phyloP scores from a whole-genome alignment of 2,888 invertebrate species.

The Troilus luridus region DNA sequence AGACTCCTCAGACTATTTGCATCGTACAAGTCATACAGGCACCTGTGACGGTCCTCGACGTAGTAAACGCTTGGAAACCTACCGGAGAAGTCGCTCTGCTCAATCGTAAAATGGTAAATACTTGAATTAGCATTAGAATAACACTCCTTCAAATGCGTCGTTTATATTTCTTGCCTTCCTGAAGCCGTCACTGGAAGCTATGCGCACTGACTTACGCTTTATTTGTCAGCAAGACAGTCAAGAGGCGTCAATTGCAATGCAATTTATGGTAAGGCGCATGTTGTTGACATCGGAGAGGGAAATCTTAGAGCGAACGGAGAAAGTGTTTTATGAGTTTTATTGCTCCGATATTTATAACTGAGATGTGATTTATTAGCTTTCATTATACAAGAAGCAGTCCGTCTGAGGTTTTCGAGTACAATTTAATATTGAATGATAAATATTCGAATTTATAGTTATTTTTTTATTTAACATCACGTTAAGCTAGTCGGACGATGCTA shows the following conservation, averaged over 20 bases:
- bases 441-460: no score
- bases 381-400: not conserved
- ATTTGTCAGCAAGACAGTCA: not conserved
- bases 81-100: not conserved
- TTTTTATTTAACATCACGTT: no score
- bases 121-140: conserved; percentile 11
- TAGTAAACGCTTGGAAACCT: not conserved
- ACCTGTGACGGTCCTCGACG: not conserved
- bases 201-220: not conserved
- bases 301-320: not conserved
- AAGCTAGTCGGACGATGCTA: no score
- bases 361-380: not conserved
- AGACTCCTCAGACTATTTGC: not conserved
- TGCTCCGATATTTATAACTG: not conserved
- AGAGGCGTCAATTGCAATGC: not conserved
- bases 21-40: not conserved
- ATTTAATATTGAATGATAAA: no score
- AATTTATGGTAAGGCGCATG: not conserved
- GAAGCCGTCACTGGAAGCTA: not conserved
- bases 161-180: not conserved
- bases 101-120: conserved; percentile 33
- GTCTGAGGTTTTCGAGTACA: no score
- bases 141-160: not conserved
- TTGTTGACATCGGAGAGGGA: not conserved
- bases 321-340: conserved; percentile 14